Evolutionary conservation across 2,888 invertebrate genomes (phyloP).

Genomic region (Glyphotaelius pellucidus): DNA sequence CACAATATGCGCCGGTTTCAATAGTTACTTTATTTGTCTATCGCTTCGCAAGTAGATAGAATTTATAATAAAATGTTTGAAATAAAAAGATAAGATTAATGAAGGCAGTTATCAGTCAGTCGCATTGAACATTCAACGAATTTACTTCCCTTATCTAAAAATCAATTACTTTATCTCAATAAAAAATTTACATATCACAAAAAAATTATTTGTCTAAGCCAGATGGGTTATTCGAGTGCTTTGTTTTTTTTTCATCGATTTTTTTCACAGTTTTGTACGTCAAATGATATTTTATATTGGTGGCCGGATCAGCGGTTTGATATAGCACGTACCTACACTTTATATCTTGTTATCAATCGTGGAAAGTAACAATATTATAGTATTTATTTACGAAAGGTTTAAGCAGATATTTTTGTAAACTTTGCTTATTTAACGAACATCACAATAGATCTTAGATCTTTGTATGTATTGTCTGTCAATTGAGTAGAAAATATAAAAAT

Average conservation of each 20-base stretch:
- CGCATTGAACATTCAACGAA: slow-evolving; percentile 40
- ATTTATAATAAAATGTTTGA: slow-evolving; percentile 35
- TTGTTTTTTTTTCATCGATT: slow-evolving; percentile 21
- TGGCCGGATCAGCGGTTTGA: neutral
- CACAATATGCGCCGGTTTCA: neutral
- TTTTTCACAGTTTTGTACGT: neutral
- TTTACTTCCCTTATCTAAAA: slow-evolving; percentile 53
- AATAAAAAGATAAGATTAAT: slow-evolving; percentile 25
- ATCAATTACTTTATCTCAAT: slow-evolving; percentile 63
- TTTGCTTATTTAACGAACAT: no score
- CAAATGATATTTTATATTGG: neutral
- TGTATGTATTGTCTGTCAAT: no score
- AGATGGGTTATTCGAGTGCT: slow-evolving; percentile 49
- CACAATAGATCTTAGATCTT: no score
- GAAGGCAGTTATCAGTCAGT: slow-evolving; percentile 15
- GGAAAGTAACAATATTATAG: no score
- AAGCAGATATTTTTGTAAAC: no score
- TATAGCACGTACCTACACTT: neutral
- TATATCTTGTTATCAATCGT: neutral
- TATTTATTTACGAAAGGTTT: no score
- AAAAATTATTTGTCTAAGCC: slow-evolving; percentile 51
- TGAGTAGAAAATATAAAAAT: no score
- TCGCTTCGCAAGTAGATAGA: neutral
- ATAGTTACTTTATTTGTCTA: neutral
- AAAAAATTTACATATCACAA: slow-evolving; percentile 62